Evolutionary conservation across 2,113 vertebrate genomes (phyloP), one percentile per base, ranked within the genome.

Genomic region (Okapia johnstoni): DNA sequence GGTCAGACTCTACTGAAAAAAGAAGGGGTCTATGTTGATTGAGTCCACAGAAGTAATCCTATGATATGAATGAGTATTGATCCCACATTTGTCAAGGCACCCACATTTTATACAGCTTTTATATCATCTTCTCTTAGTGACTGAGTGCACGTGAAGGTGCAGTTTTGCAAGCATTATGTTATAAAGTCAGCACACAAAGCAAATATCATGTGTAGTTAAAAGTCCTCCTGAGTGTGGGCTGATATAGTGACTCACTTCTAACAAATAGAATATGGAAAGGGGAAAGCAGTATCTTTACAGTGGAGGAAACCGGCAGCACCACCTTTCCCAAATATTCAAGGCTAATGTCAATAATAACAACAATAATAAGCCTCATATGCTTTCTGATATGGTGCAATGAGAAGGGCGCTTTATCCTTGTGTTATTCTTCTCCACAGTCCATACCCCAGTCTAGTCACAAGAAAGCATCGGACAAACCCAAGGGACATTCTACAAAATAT

Each of bases 351-450:
- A 3, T 73, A 61, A 28, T 26, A 43, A 79, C 30, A 33, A 2
- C 12, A 85, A 6, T 43, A 70, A 50, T 93, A 30, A 79, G 14
- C 21, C 6, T 57, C 16, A 5, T 23, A 1, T 48, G 46, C 7
- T 61, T 8, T 11, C 46, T 15, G 10, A 54, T 33, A 48, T 0
- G 1, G 16, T 63, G 23, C 36, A 11, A 0, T 25, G 4, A 91
- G 58, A n/a, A 36, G 26, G 21, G 15, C 0, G 1, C 28, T 76
- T 54, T 14, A 6, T 86, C 12, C 60, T 17, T 6, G 0, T 77
- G 46, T 33, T 40, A 21, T n/a, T 95, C 11, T 8, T 95, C 57
- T 40, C 36, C 4, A 4, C 40, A 52, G 77, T 76, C 46, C 0
- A 0, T 66, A 50, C 58, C 58, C 36, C 2, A 36, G 30, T 46